These are phyloP conservation scores for Diarsia dahlii DNA, from an alignment of 2,888 invertebrate species.

Conservation along the genomic window DNA sequence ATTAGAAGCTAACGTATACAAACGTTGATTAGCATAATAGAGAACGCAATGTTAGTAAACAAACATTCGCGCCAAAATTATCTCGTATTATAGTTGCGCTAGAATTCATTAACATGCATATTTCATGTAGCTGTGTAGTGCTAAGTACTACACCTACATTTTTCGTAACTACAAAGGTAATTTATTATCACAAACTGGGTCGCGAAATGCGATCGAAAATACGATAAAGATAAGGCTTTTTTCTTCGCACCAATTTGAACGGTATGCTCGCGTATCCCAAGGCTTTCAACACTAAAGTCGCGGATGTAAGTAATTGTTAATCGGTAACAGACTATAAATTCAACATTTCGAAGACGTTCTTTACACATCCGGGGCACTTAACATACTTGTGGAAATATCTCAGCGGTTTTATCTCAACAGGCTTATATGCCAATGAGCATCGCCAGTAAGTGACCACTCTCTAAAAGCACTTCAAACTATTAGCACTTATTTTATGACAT, in stretches of 20 bases:
- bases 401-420: constrained; percentile 67
- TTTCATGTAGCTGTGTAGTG: constrained; percentile 21
- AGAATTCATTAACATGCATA: constrained; percentile 36
- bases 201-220: constrained; percentile 54
- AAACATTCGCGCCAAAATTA: constrained; percentile 62
- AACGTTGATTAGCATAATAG: constrained; percentile 56
- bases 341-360: constrained; percentile 66
- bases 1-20: constrained; percentile 17
- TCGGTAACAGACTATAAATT: constrained; percentile 70
- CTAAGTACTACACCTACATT: constrained; percentile 41
- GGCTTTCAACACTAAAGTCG: constrained; percentile 53
- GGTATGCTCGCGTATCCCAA: constrained; percentile 43
- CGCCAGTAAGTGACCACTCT: constrained; percentile 72
- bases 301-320: constrained; percentile 69
- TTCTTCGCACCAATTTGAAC: constrained; percentile 44
- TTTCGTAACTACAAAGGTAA: constrained; percentile 48
- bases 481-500: constrained; percentile 80
- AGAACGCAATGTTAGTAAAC: constrained; percentile 64
- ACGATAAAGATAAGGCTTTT: constrained; percentile 57
- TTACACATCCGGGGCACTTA: constrained; percentile 74
- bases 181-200: constrained; percentile 59
- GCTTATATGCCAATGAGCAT: constrained; percentile 63
- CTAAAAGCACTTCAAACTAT: constrained; percentile 80
- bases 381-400: constrained; percentile 76
- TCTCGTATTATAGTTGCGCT: constrained; percentile 28